Conservation (phyloP, 2,888 invertebrate genomes). For the Tethea ocularis region DNA sequence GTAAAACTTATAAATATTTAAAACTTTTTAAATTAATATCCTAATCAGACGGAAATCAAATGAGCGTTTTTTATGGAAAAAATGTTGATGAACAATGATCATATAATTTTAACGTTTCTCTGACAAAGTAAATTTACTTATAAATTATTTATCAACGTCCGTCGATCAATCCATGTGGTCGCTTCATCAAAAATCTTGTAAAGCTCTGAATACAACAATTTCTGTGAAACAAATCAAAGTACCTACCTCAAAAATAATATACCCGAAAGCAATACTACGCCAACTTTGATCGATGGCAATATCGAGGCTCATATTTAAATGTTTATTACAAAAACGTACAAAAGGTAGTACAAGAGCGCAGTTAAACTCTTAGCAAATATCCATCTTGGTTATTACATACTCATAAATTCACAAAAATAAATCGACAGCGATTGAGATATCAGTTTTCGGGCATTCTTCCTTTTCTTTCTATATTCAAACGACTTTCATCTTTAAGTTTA, state of each 20-base stretch:
- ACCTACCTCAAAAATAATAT: constrained; percentile 1
- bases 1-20: not conserved
- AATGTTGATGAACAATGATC: no score
- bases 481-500: constrained; percentile 40
- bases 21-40: no score
- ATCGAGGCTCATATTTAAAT: constrained; percentile 10
- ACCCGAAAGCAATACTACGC: constrained; percentile 27
- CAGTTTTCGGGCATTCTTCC: constrained; percentile 41
- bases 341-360: constrained; percentile 23
- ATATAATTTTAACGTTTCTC: no score
- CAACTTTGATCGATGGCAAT: constrained; percentile 30
- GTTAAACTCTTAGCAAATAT: constrained; percentile 55
- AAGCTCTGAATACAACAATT: not conserved
- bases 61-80: no score
- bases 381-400: constrained; percentile 52
- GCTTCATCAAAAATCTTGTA: not conserved
- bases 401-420: constrained; percentile 62
- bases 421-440: constrained; percentile 70
- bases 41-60: no score
- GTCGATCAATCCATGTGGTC: not conserved
- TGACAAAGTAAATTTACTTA: no score
- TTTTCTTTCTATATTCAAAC: constrained; percentile 15
- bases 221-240: not conserved
- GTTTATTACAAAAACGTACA: constrained; percentile 11
- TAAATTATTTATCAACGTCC: no score